phyloP scores from a whole-genome alignment of 2,797 vertebrate species.

The Semotilus atromaculatus region DNA sequence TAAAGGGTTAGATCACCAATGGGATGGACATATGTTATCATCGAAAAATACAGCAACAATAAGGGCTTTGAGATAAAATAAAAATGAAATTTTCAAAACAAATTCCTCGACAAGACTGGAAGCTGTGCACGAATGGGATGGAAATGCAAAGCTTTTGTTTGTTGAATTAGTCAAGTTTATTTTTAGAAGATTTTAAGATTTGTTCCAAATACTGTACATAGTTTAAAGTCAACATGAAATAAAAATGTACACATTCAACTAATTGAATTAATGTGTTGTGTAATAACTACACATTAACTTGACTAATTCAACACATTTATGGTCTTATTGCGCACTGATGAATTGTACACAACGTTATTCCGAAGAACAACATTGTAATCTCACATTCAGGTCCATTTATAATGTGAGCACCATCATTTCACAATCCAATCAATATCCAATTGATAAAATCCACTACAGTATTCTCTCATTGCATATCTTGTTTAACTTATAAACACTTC shows the following conservation, averaged over 20 bases:
- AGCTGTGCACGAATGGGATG: conserved; percentile 5
- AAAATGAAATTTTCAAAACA: conserved; percentile 6
- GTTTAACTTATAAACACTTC: not conserved
- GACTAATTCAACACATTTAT: not conserved
- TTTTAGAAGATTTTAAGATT: conserved; percentile 20
- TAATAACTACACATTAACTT: no score
- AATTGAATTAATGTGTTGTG: no score
- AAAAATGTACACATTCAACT: not conserved
- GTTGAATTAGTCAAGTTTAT: conserved; percentile 44
- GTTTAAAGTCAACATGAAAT: conserved; percentile 10
- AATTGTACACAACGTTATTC: not conserved
- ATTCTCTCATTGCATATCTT: not conserved
- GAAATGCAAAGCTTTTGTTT: conserved; percentile 23
- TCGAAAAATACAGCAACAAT: conserved; percentile 33
- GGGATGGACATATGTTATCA: conserved; percentile 51
- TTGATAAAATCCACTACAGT: not conserved
- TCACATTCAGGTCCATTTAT: not conserved
- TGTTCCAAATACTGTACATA: not conserved
- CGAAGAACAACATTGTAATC: not conserved
- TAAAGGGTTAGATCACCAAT: conserved; percentile 51
- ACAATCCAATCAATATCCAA: not conserved
- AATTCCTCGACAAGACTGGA: not conserved
- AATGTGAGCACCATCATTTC: not conserved
- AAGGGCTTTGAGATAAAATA: not conserved
- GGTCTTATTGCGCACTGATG: not conserved